These are phyloP conservation scores for Machimus atricapillus DNA, from an alignment of 2,888 invertebrate genomes.

Conservation along the genomic window DNA sequence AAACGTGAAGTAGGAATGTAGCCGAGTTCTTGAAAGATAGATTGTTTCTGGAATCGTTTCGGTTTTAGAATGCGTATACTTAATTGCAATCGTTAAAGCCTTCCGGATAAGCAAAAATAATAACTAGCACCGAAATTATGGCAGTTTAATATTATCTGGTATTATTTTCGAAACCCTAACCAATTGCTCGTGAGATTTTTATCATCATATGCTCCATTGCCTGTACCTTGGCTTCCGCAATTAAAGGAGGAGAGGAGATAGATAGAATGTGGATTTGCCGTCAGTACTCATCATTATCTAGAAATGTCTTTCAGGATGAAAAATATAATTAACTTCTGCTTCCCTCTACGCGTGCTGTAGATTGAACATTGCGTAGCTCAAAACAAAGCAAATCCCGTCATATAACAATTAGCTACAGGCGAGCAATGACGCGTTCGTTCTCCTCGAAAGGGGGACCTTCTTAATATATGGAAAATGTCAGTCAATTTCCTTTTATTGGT, in stretches of 20 bases:
- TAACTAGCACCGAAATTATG: background rate
- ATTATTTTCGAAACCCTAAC: background rate
- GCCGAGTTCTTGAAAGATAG: background rate
- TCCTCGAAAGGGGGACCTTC: background rate
- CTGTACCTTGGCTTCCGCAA: background rate
- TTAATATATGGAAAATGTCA: conserved; percentile 37
- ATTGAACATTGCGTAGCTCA: background rate
- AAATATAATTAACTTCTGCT: conserved; percentile 33
- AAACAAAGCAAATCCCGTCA: conserved; percentile 20
- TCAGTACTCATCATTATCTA: background rate
- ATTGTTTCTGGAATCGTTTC: background rate
- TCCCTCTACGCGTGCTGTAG: background rate
- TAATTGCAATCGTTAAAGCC: background rate
- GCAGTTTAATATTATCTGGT: background rate
- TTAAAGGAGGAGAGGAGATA: background rate
- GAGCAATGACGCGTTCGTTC: background rate
- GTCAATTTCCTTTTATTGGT: conserved; percentile 39
- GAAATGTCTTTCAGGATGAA: background rate
- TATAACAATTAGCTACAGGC: conserved; percentile 33
- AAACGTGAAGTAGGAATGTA: background rate
- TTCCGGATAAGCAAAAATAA: background rate
- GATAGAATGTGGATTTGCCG: background rate
- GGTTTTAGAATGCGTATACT: background rate
- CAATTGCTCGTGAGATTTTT: background rate
- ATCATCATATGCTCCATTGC: background rate